Evolutionary conservation across 2,888 invertebrate genomes (phyloP), one percentile per base, ranked within the genome.

Genomic region (Mimumesa dahlbomi): DNA sequence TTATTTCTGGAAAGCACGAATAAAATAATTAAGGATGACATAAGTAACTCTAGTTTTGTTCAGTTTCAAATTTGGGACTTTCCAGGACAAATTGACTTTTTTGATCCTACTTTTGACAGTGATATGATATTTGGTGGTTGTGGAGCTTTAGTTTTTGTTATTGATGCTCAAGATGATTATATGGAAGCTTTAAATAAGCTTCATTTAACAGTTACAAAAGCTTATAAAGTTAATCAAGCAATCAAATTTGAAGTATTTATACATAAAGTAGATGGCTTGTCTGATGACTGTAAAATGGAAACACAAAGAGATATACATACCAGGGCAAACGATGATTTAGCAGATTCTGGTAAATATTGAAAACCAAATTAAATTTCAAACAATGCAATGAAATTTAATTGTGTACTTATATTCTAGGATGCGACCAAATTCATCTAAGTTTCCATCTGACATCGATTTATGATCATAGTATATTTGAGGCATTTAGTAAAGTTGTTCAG

Each of bases 21-120:
- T 89, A 98, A 99, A 92, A 97, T 99, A 81, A 96, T 98, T 2
- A 98, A 98, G 90, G 98, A 99, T 91, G 98, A 98, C 87, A 97
- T 99, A 73, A 97, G 97, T 83, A 98, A 98, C 90, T 95, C 95
- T 46, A 95, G 99, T 84, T 99, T 99, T 92, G 98, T 99, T 52
- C 98, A 99, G 89, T 99, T 99, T 91, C 98, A 99, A 94, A 98
- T 99, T 77, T 98, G 98, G 97, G 99, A 99, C 89, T 98, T 99
- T 90, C 99, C 99, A 3, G 99, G 99, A 0, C 99, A 99, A 90
- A 97, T 99, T 79, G 98, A 99, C 89, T 98, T 98, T 87, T 97
- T 98, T 90, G 98, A 99, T 91, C 95, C 97, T 29, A 95, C 96
- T 7, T 98, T 98, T 90, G 98, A 99, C 91, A 96, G 96, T 11